Percentiles rank a stretch among this genome's conserved stretches.
Evolutionary conservation across 2,797 vertebrate species (phyloP).

Genomic region (Amazona finschi): DNA sequence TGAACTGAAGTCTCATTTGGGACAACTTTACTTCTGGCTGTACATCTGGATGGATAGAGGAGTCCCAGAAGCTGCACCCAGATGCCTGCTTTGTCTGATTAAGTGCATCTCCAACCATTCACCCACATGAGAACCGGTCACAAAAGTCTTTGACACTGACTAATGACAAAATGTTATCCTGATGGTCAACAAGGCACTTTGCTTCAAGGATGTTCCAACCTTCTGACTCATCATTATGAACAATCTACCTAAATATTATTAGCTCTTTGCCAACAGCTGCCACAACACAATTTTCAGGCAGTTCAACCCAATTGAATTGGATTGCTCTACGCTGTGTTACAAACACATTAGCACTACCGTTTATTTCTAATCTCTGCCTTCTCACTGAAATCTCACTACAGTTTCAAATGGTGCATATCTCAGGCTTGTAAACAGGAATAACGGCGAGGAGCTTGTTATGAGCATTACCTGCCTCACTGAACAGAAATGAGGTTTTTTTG

Average conservation of each 20-base stretch:
- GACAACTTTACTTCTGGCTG: slow-evolving; percentile 85
- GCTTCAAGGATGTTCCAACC: slow-evolving; percentile 76
- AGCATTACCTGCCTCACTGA: neutral
- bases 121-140: slow-evolving; percentile 88
- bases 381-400: neutral
- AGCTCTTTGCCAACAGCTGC: neutral
- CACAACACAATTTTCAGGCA: neutral
- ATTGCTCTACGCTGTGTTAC: neutral
- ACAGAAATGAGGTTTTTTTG: neutral
- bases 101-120: slow-evolving; percentile 88
- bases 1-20: slow-evolving; percentile 88
- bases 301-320: neutral
- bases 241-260: slow-evolving; percentile 84
- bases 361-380: neutral
- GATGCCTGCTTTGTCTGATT: slow-evolving; percentile 84
- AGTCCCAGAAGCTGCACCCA: slow-evolving; percentile 87
- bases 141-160: slow-evolving; percentile 84
- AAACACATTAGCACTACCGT: neutral
- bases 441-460: neutral
- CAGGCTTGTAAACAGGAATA: neutral
- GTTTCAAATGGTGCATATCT: neutral
- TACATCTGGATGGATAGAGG: slow-evolving; percentile 70
- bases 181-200: slow-evolving; percentile 85
- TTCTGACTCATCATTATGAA: slow-evolving; percentile 66
- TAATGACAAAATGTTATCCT: slow-evolving; percentile 89